Base-by-base conservation (phyloP, 2,797 vertebrate species). In the Argya squamiceps region DNA sequence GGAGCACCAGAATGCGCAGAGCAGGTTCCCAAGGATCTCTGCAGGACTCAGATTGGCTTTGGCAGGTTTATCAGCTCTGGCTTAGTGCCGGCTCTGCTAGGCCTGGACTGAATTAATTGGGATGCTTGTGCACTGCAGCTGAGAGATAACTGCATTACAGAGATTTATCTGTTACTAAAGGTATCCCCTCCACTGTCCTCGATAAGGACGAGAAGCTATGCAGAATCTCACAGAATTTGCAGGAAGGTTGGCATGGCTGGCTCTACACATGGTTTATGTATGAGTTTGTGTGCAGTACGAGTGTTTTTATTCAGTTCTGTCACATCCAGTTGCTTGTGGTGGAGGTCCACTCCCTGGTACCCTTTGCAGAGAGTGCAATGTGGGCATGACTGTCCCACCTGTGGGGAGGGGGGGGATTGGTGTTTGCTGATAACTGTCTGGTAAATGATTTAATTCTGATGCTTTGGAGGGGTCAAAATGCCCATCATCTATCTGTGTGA, bases 101-200 rank as follows among this genome's bases (percentile, higher is more conserved):
- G 94, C 95, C 95, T 13, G 14, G 93, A 76, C 96, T 96, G 96
- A 96, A 96, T 97, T 97, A 97, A 97, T 97, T 96, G 93, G 94
- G 93, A 93, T 96, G 92, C 88, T 86, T 90, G 95, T 89, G 93
- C 90, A 79, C 95, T 97, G 96, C 92, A 92, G 70, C 87, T 95
- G 94, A 91, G 95, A 97, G 96, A 96, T 96, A 96, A 97, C 94
- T 96, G 95, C 92, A 94, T 96, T 97, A 96, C 80, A 95, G 93
- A 96, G 95, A 97, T 94, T 96, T 96, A 96, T 96, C 95, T 96
- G 50, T 76, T 89, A 84, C 93, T 93, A 74, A 88, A 96, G 95
- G 95, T 95, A 95, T 95, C 92, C 90, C 94, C 80, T 96, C 83
- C 80, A 73, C 90, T 41, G 63, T 94, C 84, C 85, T 87, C 14